Percentiles rank a stretch among this genome's conserved stretches.
phyloP scores from a whole-genome alignment of 2,113 vertebrate species.

The Gadus macrocephalus region DNA sequence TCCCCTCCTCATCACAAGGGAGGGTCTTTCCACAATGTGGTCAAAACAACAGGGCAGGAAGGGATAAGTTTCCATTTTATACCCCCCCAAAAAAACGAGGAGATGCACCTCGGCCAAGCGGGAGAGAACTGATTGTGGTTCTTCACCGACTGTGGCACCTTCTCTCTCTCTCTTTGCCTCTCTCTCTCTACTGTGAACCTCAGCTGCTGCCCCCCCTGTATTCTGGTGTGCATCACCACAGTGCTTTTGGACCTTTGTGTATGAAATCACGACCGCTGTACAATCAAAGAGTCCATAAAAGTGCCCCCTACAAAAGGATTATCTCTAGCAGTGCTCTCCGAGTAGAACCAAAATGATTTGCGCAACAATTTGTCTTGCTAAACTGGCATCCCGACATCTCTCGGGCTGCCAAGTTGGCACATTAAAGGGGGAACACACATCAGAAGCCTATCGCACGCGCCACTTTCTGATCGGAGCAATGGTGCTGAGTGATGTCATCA shows the following conservation, averaged over 20 bases:
- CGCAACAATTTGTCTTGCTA: not conserved
- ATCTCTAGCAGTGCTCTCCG: slow-evolving; percentile 79
- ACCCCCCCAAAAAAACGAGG: slow-evolving; percentile 60
- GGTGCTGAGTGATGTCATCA: too few species aligned
- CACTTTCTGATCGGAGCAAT: too few species aligned
- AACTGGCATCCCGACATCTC: too few species aligned
- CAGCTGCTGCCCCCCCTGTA: slow-evolving; percentile 73
- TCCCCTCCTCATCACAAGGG: slow-evolving; percentile 85
- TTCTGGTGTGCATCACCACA: slow-evolving; percentile 77
- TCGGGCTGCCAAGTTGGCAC: too few species aligned
- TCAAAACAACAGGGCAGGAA: slow-evolving; percentile 94
- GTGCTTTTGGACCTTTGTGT: slow-evolving; percentile 74
- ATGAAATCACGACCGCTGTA: slow-evolving; percentile 56
- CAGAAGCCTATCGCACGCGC: too few species aligned
- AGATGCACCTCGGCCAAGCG: slow-evolving; percentile 51
- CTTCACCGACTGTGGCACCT: slow-evolving; percentile 25
- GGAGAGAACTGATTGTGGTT: slow-evolving; percentile 51
- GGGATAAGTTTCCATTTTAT: slow-evolving; percentile 99
- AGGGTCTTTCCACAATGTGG: slow-evolving; percentile 97
- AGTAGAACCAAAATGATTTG: slow-evolving; percentile 32
- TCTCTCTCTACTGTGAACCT: slow-evolving; percentile 73
- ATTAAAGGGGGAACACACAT: too few species aligned
- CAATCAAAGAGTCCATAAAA: slow-evolving; percentile 74
- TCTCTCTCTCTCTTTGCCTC: slow-evolving; percentile 46
- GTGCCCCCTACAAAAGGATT: slow-evolving; percentile 70